Evolutionary conservation across 2,797 vertebrate genomes (phyloP).

Genomic region (Chloroceryle amazona): DNA sequence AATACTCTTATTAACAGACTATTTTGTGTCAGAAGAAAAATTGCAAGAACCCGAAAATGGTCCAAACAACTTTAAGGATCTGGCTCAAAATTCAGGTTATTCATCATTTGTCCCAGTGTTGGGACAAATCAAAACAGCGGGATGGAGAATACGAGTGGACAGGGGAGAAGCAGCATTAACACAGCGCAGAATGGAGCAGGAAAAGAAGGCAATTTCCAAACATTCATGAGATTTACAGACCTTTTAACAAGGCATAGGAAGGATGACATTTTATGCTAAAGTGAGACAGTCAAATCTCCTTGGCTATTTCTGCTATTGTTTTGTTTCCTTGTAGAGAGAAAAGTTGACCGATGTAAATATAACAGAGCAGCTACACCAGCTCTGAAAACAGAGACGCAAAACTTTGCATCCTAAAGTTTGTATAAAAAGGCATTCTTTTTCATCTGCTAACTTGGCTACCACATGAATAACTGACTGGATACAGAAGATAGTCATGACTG

Average conservation of each 20-base stretch:
- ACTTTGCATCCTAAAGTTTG: not conserved
- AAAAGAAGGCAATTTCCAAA: not conserved
- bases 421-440: not conserved
- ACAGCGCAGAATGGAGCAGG: not conserved
- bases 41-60: not conserved
- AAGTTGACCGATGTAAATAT: not conserved
- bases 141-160: not conserved
- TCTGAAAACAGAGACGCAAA: not conserved
- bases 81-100: conserved; percentile 8
- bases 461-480: not conserved
- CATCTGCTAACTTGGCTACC: not conserved
- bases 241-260: not conserved
- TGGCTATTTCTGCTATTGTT: not conserved
- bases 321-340: not conserved
- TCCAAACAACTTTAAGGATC: conserved; percentile 1
- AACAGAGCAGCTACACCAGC: not conserved
- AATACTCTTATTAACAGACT: not conserved
- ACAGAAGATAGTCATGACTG: not conserved
- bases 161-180: not conserved
- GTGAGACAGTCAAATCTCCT: not conserved
- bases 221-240: not conserved
- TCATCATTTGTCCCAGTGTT: not conserved
- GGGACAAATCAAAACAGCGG: not conserved
- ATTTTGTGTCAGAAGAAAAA: conserved; percentile 11
- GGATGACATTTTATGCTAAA: not conserved